phyloP scores from a whole-genome alignment of 2,797 vertebrate species.

The Lutjanus argentimaculatus region DNA sequence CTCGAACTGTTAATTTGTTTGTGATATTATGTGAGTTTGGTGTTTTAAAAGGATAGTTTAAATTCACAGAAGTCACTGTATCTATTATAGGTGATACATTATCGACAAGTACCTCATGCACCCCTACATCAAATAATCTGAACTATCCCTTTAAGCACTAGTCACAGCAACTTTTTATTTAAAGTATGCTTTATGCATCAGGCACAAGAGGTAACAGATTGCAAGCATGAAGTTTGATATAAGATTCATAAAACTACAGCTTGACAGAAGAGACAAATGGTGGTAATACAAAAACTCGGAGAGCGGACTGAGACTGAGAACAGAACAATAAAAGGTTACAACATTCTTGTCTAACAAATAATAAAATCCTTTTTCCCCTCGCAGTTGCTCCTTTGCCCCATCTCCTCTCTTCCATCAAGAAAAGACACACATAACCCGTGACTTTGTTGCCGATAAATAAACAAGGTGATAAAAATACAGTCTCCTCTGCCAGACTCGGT shows the following conservation, averaged over 20 bases:
- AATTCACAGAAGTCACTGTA: too few species aligned
- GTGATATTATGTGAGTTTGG: too few species aligned
- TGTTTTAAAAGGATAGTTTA: too few species aligned
- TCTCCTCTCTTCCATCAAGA: slow-evolving; percentile 6
- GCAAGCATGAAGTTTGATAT: slow-evolving; percentile 17
- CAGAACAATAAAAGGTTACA: slow-evolving; percentile 37
- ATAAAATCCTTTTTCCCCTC: slow-evolving; percentile 22
- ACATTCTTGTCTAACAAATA: slow-evolving; percentile 31
- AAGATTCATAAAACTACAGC: slow-evolving; percentile 31
- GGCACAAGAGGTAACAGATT: slow-evolving; percentile 23
- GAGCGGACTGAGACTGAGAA: neutral
- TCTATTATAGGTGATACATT: too few species aligned
- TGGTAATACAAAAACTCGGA: slow-evolving; percentile 24
- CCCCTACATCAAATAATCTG: too few species aligned
- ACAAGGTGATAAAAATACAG: slow-evolving; percentile 38
- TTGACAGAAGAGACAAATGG: slow-evolving; percentile 37
- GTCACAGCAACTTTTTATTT: slow-evolving; percentile 33
- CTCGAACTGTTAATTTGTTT: too few species aligned
- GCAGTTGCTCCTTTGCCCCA: neutral
- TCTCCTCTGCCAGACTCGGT: slow-evolving; percentile 11
- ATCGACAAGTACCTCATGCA: too few species aligned
- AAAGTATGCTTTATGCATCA: slow-evolving; percentile 37
- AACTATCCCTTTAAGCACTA: slow-evolving; percentile 30
- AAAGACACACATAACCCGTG: neutral
- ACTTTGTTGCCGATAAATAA: slow-evolving; percentile 56